A percentile compares a stretch with the other conserved stretches of the same genome.
These are phyloP conservation scores for Xenopus laevis DNA, from an alignment of 2,113 vertebrate species.

Conservation along the genomic window DNA sequence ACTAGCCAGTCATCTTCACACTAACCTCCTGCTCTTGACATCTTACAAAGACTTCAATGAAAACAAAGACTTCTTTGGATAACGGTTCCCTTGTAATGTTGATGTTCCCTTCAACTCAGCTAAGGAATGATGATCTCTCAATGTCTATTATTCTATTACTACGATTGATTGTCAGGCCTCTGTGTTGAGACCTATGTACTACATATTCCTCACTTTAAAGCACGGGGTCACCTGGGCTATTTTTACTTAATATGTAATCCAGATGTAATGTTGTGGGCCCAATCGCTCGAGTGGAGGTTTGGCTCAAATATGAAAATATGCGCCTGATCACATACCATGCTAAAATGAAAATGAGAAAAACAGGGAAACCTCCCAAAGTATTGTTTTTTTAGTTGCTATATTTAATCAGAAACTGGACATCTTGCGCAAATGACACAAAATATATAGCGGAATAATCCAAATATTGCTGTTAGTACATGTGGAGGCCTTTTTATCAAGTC, in stretches of 20 bases:
- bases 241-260: slow-evolving; percentile 15
- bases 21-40: no score
- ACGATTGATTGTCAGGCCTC: background rate
- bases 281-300: background rate
- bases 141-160: background rate
- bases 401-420: background rate
- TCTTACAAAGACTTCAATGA: no score
- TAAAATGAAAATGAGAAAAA: slow-evolving; percentile 7
- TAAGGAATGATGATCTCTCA: background rate
- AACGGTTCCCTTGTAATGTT: no score
- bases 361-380: background rate
- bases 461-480: no score
- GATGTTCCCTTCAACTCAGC: background rate
- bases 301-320: background rate
- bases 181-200: background rate
- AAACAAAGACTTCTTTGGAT: no score
- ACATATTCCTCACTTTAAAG: background rate
- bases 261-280: background rate
- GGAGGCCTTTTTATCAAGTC: no score
- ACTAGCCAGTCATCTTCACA: no score
- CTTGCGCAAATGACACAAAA: background rate
- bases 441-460: background rate
- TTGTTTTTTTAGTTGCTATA: background rate
- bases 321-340: background rate
- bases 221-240: background rate